Percentiles rank a stretch among this genome's conserved stretches.
These are phyloP conservation scores for Planococcus citri DNA, from an alignment of 1,140 invertebrate genomes.

Conservation along the genomic window DNA sequence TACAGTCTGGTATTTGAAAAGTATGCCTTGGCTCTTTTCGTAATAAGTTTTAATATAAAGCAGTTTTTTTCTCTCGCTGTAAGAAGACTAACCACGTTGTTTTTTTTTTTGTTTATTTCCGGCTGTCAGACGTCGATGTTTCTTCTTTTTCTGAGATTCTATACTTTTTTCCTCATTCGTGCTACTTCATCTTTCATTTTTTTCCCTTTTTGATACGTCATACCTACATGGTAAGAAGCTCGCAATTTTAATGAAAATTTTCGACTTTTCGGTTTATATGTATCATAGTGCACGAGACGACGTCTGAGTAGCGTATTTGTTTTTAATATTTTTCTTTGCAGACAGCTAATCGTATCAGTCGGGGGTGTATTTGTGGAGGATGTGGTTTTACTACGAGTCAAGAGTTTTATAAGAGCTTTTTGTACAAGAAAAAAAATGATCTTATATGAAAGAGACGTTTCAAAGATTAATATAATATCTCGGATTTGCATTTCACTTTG, in stretches of 20 bases:
- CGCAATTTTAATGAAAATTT: background rate
- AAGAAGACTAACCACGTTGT: background rate
- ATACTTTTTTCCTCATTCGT: too few relatives aligned
- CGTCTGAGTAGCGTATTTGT: background rate
- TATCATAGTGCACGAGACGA: background rate
- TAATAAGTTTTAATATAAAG: constrained; percentile 8
- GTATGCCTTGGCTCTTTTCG: constrained; percentile 1
- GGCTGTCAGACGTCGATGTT: constrained; percentile 1
- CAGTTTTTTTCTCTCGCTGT: background rate
- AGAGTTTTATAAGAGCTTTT: too few relatives aligned
- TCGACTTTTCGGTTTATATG: background rate
- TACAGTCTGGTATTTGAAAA: constrained; percentile 2
- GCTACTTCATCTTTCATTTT: too few relatives aligned
- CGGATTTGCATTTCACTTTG: too few relatives aligned
- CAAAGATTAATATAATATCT: too few relatives aligned
- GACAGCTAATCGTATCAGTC: background rate
- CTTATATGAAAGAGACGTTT: too few relatives aligned
- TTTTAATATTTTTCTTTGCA: background rate
- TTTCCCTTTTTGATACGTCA: background rate
- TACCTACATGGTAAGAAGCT: background rate
- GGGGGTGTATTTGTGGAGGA: too few relatives aligned
- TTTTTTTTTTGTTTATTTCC: background rate
- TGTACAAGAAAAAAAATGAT: too few relatives aligned
- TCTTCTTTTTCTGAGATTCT: background rate
- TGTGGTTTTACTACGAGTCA: too few relatives aligned